These are phyloP conservation scores for Rattus rattus DNA, from an alignment of 2,113 vertebrate species.

Conservation along the genomic window DNA sequence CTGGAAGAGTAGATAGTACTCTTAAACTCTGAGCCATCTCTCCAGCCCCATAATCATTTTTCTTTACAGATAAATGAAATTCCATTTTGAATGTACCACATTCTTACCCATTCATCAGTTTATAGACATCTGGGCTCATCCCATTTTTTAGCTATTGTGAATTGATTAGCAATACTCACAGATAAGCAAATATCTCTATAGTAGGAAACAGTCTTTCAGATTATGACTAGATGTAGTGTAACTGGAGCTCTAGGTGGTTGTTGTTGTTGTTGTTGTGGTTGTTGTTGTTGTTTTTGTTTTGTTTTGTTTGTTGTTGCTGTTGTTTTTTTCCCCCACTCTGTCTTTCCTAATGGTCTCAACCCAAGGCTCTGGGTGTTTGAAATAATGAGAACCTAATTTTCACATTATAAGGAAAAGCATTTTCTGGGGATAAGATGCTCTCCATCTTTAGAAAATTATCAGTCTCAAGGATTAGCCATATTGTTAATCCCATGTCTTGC, in stretches of 20 bases:
- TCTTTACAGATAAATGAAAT: not conserved
- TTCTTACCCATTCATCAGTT: not conserved
- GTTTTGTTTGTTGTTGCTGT: no score
- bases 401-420: not conserved
- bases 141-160: not conserved
- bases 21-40: no score
- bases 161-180: not conserved
- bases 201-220: not conserved
- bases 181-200: not conserved
- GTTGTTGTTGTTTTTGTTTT: no score
- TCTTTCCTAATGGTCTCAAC: not conserved
- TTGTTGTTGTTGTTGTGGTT: not conserved
- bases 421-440: not conserved
- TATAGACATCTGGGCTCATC: not conserved
- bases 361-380: not conserved
- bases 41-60: not conserved
- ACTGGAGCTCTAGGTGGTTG: not conserved
- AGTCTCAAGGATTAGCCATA: not conserved
- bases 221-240: not conserved
- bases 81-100: not conserved
- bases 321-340: not conserved
- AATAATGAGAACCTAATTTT: not conserved
- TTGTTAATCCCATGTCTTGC: not conserved
- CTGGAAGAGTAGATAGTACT: no score
- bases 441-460: conserved; percentile 27